Evolutionary conservation across 92 coral and sea anemone species (phyloP).

Genomic region (Meandrina meandrites): DNA sequence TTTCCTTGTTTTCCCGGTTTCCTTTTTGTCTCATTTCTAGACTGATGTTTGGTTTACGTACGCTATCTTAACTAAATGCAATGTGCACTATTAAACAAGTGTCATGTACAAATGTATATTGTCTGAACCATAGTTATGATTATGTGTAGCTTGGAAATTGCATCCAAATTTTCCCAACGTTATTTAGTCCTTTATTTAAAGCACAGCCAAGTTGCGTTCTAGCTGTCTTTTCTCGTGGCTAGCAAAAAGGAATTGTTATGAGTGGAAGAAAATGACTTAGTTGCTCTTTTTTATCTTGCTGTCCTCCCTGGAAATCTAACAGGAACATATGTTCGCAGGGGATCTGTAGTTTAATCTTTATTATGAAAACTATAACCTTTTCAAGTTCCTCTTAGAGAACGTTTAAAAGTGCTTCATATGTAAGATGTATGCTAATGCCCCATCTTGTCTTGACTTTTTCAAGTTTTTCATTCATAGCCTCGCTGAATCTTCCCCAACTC

Average conservation of each 20-base stretch:
- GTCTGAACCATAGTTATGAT: not conserved
- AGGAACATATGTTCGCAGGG: not conserved
- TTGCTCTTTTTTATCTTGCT: not conserved
- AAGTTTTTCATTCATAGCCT: not conserved
- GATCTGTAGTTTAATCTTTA: not conserved
- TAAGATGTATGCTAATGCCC: not conserved
- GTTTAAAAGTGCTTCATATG: not conserved
- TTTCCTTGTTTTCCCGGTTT: not conserved
- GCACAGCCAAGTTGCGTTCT: constrained; percentile 3
- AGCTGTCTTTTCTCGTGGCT: not conserved
- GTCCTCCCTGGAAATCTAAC: not conserved
- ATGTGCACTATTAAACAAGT: not conserved
- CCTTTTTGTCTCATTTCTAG: not conserved
- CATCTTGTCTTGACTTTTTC: not conserved
- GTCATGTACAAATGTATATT: not conserved
- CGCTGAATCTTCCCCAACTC: not conserved
- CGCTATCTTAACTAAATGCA: not conserved
- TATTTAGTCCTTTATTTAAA: not conserved
- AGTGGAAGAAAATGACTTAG: not conserved
- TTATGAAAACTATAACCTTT: not conserved
- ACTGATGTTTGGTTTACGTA: not conserved
- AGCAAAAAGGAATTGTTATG: not conserved
- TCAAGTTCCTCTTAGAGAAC: not conserved
- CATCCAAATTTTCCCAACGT: not conserved
- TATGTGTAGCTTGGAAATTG: not conserved